A percentile compares a stretch with the other conserved stretches of the same genome.
Evolutionary conservation across 2,888 invertebrate genomes (phyloP).

Genomic region (Dione juno): DNA sequence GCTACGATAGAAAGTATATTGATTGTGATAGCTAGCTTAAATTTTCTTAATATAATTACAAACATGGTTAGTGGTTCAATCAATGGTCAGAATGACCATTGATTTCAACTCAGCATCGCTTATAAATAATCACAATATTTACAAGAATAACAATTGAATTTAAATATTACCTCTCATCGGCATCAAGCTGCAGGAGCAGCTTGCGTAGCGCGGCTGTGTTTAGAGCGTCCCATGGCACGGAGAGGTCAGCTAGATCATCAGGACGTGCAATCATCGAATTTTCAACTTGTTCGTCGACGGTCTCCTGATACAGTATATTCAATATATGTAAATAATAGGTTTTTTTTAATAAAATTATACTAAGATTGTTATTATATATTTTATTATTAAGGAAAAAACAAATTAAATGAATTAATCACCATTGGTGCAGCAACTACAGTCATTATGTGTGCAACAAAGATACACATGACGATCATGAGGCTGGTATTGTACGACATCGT

Average conservation of each 20-base stretch:
- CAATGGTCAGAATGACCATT: too few species aligned
- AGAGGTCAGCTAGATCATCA: constrained; percentile 56
- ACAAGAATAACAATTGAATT: not conserved
- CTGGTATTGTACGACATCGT: constrained; percentile 55
- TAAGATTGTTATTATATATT: too few species aligned
- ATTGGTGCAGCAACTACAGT: constrained; percentile 65
- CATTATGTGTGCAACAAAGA: constrained; percentile 60
- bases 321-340: not conserved
- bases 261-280: constrained; percentile 63
- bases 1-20: constrained; percentile 4
- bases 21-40: not conserved
- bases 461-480: constrained; percentile 58
- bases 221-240: constrained; percentile 68
- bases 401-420: constrained; percentile 55
- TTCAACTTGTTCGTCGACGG: constrained; percentile 70
- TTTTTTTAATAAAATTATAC: not conserved
- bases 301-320: constrained; percentile 54
- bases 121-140: too few species aligned
- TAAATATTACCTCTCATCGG: constrained; percentile 67
- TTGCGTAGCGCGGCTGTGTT: constrained; percentile 74
- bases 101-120: too few species aligned
- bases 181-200: constrained; percentile 71
- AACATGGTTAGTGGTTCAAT: not conserved
- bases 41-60: not conserved
- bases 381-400: not conserved